Base-by-base conservation (phyloP, 2,113 vertebrate genomes). In the Cromileptes altivelis region DNA sequence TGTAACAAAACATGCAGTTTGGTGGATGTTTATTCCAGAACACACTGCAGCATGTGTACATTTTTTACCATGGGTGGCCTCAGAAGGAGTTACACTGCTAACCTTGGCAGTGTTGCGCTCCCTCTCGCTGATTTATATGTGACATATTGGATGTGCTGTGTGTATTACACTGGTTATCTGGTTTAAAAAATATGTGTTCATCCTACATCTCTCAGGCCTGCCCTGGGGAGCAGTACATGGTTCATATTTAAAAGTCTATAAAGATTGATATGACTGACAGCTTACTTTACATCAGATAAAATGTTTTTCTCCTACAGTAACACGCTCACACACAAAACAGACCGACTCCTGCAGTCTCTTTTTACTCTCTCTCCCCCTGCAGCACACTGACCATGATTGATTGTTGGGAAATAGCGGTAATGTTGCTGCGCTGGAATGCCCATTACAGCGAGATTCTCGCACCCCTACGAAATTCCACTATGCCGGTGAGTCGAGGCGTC, bases 381-480 rank as follows among this genome's bases (percentile, higher is more conserved):
- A 81, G 67, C 70, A 15, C 55, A 1, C 67, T 57, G 82, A 76
- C 84, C 60, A 12, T 94, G 95, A 95, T 95, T 94, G 91, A 96
- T 95, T 82, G 90, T 75, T 91, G 93, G 87, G 94, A 94, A 95
- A 89, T 33, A 71, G 88, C 25, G 85, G 90, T 93, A 94, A 94
- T 94, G 94, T 91, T 91, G 89, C 84, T 30, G 74, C 85, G 70
- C 62, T 90, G 94, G 94, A 95, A 95, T 95, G 94, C 87, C 83
- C 91, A 95, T 95, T 95, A 94, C 92, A 69, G 88, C 63, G 18
- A 90, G 89, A 93, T 93, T 92, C 93, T 93, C 90, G 88, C 93
- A 95, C 95, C 92, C 94, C 94, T 95, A 92, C 91, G 78, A 94
- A 92, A 95, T 95, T 94, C 94, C 95, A 91, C 81, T 30, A 15